phyloP scores from a whole-genome alignment of 1,140 invertebrate species.

The Trypoxylus dichotomus region DNA sequence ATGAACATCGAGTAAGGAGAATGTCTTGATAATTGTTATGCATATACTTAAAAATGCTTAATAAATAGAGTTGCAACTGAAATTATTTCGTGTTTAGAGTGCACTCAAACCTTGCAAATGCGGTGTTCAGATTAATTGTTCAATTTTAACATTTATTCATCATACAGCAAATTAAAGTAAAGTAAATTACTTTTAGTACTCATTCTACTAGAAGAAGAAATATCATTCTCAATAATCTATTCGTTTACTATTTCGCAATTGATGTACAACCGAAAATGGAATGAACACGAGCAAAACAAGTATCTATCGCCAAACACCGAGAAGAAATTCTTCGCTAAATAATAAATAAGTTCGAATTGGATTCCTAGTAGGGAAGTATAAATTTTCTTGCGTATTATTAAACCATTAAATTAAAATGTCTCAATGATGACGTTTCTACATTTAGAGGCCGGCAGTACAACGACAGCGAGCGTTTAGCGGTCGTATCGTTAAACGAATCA shows the following conservation, averaged over 20 bases:
- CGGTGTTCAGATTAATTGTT: no score
- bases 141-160: no score
- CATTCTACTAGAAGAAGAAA: no score
- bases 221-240: no score
- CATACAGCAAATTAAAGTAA: no score
- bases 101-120: no score
- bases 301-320: neutral
- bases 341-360: neutral
- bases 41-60: no score
- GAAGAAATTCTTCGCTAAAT: neutral
- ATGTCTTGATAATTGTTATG: no score
- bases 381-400: neutral
- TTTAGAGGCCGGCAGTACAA: neutral
- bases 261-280: neutral
- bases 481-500: conserved; percentile 26
- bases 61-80: no score
- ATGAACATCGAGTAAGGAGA: no score
- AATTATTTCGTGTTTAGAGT: no score
- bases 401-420: conserved; percentile 21
- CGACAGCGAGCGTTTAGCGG: neutral
- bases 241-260: neutral
- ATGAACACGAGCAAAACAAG: neutral
- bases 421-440: conserved; percentile 5
- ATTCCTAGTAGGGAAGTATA: neutral
- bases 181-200: no score